phyloP scores from a whole-genome alignment of 2,113 vertebrate genomes.

The Numenius arquata region DNA sequence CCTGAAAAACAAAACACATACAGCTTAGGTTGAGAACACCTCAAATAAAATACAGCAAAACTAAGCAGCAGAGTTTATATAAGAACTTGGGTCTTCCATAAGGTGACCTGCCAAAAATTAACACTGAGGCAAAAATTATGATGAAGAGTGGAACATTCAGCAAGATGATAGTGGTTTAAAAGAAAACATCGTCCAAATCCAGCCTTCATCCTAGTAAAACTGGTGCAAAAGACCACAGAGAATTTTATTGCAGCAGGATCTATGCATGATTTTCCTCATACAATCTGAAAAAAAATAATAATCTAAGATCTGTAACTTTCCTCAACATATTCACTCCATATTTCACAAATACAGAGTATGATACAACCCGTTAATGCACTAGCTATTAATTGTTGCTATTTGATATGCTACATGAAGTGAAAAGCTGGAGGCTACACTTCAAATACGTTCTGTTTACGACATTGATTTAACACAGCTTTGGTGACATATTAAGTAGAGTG shows the following conservation, averaged over 20 bases:
- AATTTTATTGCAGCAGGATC: background rate
- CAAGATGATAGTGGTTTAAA: background rate
- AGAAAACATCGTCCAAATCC: background rate
- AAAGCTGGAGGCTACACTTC: background rate
- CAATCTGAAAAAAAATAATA: background rate
- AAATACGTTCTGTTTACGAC: background rate
- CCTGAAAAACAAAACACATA: conserved; percentile 72
- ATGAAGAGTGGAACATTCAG: background rate
- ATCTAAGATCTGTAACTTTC: background rate
- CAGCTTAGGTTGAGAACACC: background rate
- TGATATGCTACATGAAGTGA: background rate
- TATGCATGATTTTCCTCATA: background rate
- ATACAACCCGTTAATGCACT: fast-evolving
- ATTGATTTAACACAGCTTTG: background rate
- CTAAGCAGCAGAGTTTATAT: background rate
- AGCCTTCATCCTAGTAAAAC: background rate
- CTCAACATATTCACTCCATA: background rate
- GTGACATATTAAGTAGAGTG: background rate
- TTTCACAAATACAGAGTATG: background rate
- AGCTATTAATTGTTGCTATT: background rate
- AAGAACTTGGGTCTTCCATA: background rate
- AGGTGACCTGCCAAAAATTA: background rate
- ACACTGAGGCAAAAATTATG: background rate
- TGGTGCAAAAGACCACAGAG: background rate
- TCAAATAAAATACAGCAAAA: background rate